Base-by-base conservation (phyloP, 2,797 vertebrate genomes). In the Notolabrus celidotus region DNA sequence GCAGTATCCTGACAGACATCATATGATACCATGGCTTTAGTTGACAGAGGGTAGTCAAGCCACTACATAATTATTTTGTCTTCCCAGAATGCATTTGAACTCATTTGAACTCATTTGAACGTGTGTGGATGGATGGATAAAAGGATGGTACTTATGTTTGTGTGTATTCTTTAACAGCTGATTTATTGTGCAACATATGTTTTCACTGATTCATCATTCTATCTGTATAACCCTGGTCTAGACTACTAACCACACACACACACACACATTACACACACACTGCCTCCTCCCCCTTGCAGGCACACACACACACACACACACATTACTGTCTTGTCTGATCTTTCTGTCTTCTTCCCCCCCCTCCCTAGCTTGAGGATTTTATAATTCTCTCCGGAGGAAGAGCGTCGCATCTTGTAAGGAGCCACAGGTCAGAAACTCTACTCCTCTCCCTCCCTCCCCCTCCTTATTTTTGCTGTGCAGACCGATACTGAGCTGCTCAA, bases 341-440 rank as follows among this genome's bases (percentile, higher is more conserved):
- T 92, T 63, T 93, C 63, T 92, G 76, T 92, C 79, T 90, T 91
- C 88, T 88, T n/a, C n/a, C 52, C 86, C 77, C 81, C 63, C 77
- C 82, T 64, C 68, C 87, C 69, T 91, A 95, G 94, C 93, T 80
- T 92, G 93, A 92, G 90, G 88, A 92, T 94, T 93, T 92, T 94
- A 89, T 95, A 94, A 91, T 92, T 94, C 88, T 92, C 90, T 82
- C 88, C 85, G 75, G 92, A 92, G 84, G 92, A 93, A 92, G 92
- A 94, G 83, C 92, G 54, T 85, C 91, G 76, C 90, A 64, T 90
- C 92, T 93, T 89, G 78, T 92, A 88, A 91, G 88, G 88, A 95
- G 84, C 86, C 76, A 92, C 93, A 95, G 94, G 94, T 95, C 93
- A 95, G 94, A 94, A 89, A 89, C 71, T 86, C 74, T 85, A 80